A percentile compares a stretch with the other conserved stretches of the same genome.
These are phyloP conservation scores for Mactromeris polynyma DNA, from an alignment of 2,888 invertebrate species.

Conservation along the genomic window DNA sequence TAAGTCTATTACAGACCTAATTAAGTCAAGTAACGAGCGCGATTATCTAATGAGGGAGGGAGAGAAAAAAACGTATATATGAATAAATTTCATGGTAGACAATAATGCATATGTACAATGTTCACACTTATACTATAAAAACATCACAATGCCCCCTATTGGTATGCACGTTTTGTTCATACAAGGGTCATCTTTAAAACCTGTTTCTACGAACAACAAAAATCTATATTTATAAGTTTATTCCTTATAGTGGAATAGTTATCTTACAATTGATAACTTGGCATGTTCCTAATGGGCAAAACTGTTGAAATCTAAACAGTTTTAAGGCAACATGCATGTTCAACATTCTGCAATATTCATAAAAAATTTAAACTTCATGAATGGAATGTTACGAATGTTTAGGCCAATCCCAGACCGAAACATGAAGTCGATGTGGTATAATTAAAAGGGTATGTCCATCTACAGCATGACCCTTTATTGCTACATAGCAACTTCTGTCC, in stretches of 20 bases:
- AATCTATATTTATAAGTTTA: too few relatives aligned
- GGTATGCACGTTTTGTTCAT: background rate
- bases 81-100: background rate
- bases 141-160: background rate
- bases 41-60: background rate
- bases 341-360: background rate
- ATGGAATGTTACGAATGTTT: background rate
- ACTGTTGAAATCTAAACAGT: too few relatives aligned
- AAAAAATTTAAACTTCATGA: background rate
- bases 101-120: constrained; percentile 4
- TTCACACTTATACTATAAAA: background rate
- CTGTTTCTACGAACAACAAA: too few relatives aligned
- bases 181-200: background rate
- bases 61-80: background rate
- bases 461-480: too few relatives aligned
- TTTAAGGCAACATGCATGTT: too few relatives aligned
- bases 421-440: background rate
- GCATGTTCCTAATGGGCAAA: too few relatives aligned
- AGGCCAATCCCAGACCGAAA: background rate
- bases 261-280: too few relatives aligned
- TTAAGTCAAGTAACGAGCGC: background rate
- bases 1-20: background rate
- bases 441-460: too few relatives aligned
- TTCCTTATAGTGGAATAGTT: too few relatives aligned
- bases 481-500: too few relatives aligned